Percentiles rank a stretch among this genome's conserved stretches.
Conservation (phyloP, 2,113 vertebrate species). For the Gambusia holbrooki region DNA sequence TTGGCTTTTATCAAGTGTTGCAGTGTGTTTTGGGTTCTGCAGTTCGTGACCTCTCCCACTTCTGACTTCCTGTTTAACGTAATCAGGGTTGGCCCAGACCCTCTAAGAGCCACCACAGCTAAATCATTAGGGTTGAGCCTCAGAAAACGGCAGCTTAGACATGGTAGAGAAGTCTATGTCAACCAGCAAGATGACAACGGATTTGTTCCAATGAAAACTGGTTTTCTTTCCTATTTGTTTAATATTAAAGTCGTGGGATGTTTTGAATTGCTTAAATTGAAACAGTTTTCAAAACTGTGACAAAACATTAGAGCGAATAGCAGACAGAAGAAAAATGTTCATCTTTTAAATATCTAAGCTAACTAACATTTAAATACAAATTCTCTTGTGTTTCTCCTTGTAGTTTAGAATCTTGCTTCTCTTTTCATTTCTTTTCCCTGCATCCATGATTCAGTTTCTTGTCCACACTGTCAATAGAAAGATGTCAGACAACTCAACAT, state of each 20-base stretch:
- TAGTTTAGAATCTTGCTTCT: conserved; percentile 24
- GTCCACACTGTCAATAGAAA: conserved; percentile 57
- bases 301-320: background rate
- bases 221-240: background rate
- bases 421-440: conserved; percentile 30
- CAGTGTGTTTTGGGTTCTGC: conserved; percentile 60
- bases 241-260: too few relatives aligned
- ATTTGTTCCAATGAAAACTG: background rate
- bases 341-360: conserved; percentile 9
- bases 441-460: conserved; percentile 44
- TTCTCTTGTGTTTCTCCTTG: conserved; percentile 15
- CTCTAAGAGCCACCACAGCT: conserved; percentile 58
- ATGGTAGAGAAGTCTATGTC: background rate
- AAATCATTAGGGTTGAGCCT: conserved; percentile 55
- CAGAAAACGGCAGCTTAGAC: background rate
- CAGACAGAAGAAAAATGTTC: too few relatives aligned
- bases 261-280: too few relatives aligned
- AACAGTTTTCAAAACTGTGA: background rate
- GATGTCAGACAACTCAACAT: conserved; percentile 49
- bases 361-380: conserved; percentile 6
- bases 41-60: conserved; percentile 73
- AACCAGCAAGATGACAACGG: background rate
- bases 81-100: conserved; percentile 76
- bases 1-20: conserved; percentile 67
- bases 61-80: conserved; percentile 74